Evolutionary conservation across 2,113 vertebrate species (phyloP), one percentile per base, ranked within the genome.

Genomic region (Scophthalmus maximus): DNA sequence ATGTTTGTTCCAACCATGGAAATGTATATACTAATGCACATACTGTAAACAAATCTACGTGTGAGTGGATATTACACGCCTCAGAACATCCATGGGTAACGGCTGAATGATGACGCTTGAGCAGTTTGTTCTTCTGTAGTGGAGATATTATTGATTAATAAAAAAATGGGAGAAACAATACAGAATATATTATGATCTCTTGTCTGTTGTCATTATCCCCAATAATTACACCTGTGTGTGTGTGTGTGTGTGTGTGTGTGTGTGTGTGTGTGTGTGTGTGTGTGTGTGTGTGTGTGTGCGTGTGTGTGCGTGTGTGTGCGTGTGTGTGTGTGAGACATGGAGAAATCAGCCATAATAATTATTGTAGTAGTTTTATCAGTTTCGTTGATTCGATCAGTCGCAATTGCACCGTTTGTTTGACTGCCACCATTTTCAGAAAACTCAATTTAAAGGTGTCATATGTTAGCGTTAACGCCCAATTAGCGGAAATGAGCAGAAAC

Each of bases 21-120:
- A 52, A 70, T 84, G 81, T 86, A 87, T n/a, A 87, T 81, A 85
- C 4, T 60, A 46, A 62, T 89, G 81, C 82, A 88, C 76, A 89
- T 87, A 89, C 2, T 88, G 85, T 89, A 85, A 73, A 91, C 85
- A 76, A 71, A 74, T 81, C 12, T 63, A 5, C 55, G 22, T 50
- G 15, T 44, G 14, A 80, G 25, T 9, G 4, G 12, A 25, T 40
- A 12, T 51, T 25, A 27, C 2, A 52, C 20, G 30, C 36, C 29
- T 36, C 20, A 53, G 23, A 46, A 14, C 57, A 79, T 55, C 51
- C 10, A n/a, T 69, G 65, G 68, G 51, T 60, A 73, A 67, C 53
- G 61, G 32, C 49, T 44, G 46, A 76, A 36, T 56, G 40, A 47
- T 23, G 40, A 64, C 55, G 38, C 62, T 68, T 49, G 51, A 79